phyloP scores from a whole-genome alignment of 2,888 invertebrate species.

The Dichetophora obliterata region DNA sequence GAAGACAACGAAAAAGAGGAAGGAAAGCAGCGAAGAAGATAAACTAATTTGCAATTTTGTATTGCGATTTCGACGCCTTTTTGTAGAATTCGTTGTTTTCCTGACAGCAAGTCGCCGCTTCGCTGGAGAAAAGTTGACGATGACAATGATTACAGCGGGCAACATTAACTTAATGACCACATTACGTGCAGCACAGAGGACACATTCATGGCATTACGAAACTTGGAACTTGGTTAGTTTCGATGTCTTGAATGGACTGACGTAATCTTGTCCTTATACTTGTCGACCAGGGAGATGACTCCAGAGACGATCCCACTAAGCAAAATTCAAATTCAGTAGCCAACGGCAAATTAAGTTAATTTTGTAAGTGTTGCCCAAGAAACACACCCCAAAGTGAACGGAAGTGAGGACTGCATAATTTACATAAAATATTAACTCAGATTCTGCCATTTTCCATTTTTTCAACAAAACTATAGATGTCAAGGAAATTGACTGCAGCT shows the following conservation, averaged over 20 bases:
- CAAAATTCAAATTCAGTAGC: conserved; percentile 22
- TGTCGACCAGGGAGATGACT: not conserved
- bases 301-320: not conserved
- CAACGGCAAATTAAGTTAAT: conserved; percentile 12
- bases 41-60: conserved; percentile 51
- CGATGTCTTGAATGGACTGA: too few relatives aligned
- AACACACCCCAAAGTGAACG: not conserved
- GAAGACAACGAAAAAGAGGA: not conserved
- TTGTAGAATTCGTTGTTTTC: conserved; percentile 2
- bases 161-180: conserved; percentile 51
- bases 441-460: not conserved
- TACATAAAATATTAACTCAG: not conserved
- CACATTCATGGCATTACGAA: conserved; percentile 14
- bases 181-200: conserved; percentile 45
- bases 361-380: conserved; percentile 3
- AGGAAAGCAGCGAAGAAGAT: conserved; percentile 35
- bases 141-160: conserved; percentile 47
- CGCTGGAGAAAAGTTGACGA: conserved; percentile 25
- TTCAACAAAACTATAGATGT: too few relatives aligned
- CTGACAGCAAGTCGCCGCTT: conserved; percentile 4
- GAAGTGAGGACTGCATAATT: not conserved
- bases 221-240: not conserved
- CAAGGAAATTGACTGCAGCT: too few relatives aligned
- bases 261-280: not conserved
- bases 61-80: conserved; percentile 30